phyloP scores from a whole-genome alignment of 2,113 vertebrate genomes.

The Amphilophus citrinellus region DNA sequence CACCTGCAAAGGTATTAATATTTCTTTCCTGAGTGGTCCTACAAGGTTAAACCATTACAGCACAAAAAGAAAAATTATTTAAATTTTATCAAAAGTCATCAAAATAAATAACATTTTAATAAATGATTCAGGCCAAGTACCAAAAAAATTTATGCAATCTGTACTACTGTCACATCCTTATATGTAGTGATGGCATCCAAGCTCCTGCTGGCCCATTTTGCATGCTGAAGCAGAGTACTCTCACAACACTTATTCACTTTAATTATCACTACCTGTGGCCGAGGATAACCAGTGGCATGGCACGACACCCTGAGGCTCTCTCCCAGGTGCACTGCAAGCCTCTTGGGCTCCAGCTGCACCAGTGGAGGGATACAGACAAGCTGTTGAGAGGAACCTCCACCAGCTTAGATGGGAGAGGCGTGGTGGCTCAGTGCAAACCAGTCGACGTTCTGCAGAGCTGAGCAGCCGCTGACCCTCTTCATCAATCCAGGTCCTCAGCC shows the following conservation, averaged over 20 bases:
- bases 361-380: constrained; percentile 90
- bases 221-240: neutral
- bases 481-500: constrained; percentile 89
- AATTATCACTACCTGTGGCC: constrained; percentile 78
- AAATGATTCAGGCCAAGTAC: no score
- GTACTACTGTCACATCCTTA: no score
- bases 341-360: constrained; percentile 87
- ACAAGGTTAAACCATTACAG: neutral
- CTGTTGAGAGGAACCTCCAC: constrained; percentile 87
- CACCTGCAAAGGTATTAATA: constrained; percentile 68
- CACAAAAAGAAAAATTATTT: neutral
- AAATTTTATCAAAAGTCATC: no score
- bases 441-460: constrained; percentile 85
- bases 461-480: constrained; percentile 87
- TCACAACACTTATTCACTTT: neutral
- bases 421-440: constrained; percentile 86
- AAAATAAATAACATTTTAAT: no score
- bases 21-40: neutral
- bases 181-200: no score
- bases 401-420: constrained; percentile 87
- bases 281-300: constrained; percentile 90
- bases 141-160: no score
- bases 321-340: constrained; percentile 84
- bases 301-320: constrained; percentile 90
- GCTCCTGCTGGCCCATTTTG: neutral